These are phyloP conservation scores for Cephalopterus ornatus DNA, from an alignment of 2,113 vertebrate species.

Conservation along the genomic window DNA sequence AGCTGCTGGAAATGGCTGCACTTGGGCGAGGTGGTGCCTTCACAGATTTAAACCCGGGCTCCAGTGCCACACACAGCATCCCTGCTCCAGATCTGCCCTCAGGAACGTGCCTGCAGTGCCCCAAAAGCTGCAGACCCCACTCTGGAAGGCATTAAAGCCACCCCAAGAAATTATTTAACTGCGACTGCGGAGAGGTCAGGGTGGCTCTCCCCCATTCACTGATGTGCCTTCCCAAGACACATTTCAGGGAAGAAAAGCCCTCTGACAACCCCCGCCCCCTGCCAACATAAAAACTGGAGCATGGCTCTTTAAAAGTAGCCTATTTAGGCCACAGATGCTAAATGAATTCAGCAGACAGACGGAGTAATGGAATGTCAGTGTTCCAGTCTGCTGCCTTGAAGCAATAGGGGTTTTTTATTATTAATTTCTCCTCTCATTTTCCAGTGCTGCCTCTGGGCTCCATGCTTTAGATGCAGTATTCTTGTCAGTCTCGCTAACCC, in stretches of 20 bases:
- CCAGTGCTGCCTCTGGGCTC: conserved; percentile 70
- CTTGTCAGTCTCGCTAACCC: conserved; percentile 67
- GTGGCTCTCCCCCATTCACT: background rate
- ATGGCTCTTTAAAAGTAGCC: conserved; percentile 68
- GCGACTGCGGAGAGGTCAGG: background rate
- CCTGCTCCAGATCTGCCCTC: background rate
- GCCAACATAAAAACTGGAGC: conserved; percentile 50
- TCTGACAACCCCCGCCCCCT: conserved; percentile 14
- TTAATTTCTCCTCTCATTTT: conserved; percentile 74
- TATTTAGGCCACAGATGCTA: conserved; percentile 76
- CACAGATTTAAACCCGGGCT: background rate
- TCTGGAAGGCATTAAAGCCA: background rate
- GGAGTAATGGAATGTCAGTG: conserved; percentile 75
- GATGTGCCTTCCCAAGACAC: background rate
- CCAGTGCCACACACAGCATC: background rate
- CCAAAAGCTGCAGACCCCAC: background rate
- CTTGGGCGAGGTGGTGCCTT: background rate
- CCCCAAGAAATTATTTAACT: background rate
- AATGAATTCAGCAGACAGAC: conserved; percentile 77
- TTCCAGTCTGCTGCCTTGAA: conserved; percentile 75
- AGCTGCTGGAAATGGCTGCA: background rate
- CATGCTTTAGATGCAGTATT: conserved; percentile 57
- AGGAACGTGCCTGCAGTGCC: background rate
- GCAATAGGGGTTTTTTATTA: conserved; percentile 68
- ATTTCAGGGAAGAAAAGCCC: conserved; percentile 17